phyloP scores from a whole-genome alignment of 2,113 vertebrate genomes.

The Bagarius yarrelli region DNA sequence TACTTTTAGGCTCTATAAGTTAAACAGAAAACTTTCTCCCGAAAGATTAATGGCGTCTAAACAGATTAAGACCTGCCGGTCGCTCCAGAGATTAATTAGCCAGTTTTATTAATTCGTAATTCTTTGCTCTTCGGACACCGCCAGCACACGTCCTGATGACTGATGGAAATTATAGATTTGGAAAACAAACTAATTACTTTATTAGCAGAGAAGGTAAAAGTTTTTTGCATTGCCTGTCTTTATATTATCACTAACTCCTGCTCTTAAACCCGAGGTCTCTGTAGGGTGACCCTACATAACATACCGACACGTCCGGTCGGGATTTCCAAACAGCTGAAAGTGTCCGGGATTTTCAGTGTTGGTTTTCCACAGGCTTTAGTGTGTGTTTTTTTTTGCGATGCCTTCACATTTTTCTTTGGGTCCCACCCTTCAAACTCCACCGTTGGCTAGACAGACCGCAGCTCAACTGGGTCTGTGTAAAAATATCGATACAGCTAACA shows the following conservation, averaged over 20 bases:
- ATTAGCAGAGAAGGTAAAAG: not conserved
- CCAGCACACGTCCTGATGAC: not conserved
- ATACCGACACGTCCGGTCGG: too few relatives aligned
- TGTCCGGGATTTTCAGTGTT: too few relatives aligned
- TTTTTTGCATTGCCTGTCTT: not conserved
- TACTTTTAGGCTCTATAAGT: not conserved
- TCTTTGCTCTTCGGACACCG: slow-evolving; percentile 28
- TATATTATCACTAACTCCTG: not conserved
- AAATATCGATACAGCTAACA: too few relatives aligned
- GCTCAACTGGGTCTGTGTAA: too few relatives aligned
- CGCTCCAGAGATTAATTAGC: slow-evolving; percentile 51
- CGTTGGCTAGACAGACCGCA: too few relatives aligned
- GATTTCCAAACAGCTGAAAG: too few relatives aligned
- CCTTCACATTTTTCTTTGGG: too few relatives aligned
- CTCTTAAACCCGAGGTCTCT: too few relatives aligned
- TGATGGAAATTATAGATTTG: slow-evolving; percentile 47
- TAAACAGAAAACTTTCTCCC: slow-evolving; percentile 25
- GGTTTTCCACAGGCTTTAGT: too few relatives aligned
- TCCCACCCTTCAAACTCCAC: too few relatives aligned
- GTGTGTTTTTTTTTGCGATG: too few relatives aligned
- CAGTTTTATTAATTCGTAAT: slow-evolving; percentile 38
- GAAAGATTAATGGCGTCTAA: slow-evolving; percentile 11
- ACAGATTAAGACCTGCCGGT: slow-evolving; percentile 40
- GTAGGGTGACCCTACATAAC: too few relatives aligned
- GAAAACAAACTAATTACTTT: slow-evolving; percentile 30